Evolutionary conservation across 2,113 vertebrate species (phyloP).

Genomic region (Nettapus auritus): DNA sequence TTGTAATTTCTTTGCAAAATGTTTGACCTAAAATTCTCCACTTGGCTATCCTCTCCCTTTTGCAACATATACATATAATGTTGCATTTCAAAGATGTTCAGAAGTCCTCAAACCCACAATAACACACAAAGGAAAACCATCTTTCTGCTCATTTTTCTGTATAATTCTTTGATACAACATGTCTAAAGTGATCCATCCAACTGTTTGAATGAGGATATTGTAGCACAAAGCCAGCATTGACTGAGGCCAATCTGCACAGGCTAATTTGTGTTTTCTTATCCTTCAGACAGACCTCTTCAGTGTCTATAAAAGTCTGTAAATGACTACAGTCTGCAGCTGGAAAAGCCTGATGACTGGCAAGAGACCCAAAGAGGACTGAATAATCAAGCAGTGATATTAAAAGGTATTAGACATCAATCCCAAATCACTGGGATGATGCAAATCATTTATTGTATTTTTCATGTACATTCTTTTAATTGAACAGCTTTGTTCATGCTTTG

Average conservation of each 20-base stretch:
- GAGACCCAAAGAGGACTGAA: not conserved
- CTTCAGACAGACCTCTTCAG: slow-evolving; percentile 66
- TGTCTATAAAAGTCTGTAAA: slow-evolving; percentile 67
- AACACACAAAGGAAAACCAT: slow-evolving; percentile 55
- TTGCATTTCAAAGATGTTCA: slow-evolving; percentile 55
- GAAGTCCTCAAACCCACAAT: slow-evolving; percentile 44
- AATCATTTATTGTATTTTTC: slow-evolving; percentile 69
- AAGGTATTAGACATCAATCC: slow-evolving; percentile 62
- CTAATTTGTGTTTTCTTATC: slow-evolving; percentile 73
- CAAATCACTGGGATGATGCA: slow-evolving; percentile 56
- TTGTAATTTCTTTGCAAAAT: not conserved
- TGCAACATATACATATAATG: not conserved
- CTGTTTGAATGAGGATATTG: slow-evolving; percentile 69
- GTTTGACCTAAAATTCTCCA: slow-evolving; percentile 19
- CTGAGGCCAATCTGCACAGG: slow-evolving; percentile 64
- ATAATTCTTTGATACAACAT: slow-evolving; percentile 67
- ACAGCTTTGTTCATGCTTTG: slow-evolving; percentile 56
- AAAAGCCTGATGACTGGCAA: slow-evolving; percentile 56
- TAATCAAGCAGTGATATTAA: slow-evolving; percentile 59
- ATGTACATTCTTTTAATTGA: slow-evolving; percentile 61
- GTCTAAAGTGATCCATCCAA: slow-evolving; percentile 69
- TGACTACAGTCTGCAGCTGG: slow-evolving; percentile 62
- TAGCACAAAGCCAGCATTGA: slow-evolving; percentile 72
- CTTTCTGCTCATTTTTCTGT: slow-evolving; percentile 41
- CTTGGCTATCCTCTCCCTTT: not conserved